phyloP scores from a whole-genome alignment of 2,113 vertebrate species.

The Aramus guarauna region DNA sequence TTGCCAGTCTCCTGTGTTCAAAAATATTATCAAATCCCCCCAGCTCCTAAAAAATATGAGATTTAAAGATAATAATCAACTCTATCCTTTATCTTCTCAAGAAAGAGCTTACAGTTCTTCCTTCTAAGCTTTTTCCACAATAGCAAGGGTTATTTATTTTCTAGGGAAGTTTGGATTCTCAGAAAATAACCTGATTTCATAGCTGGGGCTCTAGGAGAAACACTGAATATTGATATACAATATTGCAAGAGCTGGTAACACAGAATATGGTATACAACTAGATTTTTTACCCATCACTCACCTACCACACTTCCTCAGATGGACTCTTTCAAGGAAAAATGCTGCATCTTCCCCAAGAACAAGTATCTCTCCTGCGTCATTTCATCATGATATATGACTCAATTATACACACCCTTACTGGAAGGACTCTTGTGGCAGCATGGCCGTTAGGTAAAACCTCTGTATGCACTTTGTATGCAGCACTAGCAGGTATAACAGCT shows the following conservation, averaged over 20 bases:
- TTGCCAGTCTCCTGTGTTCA: neutral
- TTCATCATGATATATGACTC: neutral
- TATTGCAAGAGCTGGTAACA: neutral
- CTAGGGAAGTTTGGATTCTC: neutral
- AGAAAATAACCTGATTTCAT: neutral
- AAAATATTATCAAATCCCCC: neutral
- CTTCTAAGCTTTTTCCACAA: neutral
- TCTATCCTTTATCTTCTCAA: neutral
- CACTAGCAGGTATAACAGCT: neutral
- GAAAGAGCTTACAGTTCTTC: neutral
- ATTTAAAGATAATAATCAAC: conserved; percentile 1
- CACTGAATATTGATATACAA: neutral
- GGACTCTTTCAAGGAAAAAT: neutral
- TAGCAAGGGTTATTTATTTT: neutral
- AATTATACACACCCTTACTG: neutral
- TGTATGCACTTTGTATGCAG: neutral
- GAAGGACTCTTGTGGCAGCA: neutral
- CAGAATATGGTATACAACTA: neutral
- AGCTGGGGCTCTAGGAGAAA: neutral
- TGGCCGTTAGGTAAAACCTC: neutral
- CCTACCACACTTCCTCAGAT: neutral
- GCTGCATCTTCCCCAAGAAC: neutral
- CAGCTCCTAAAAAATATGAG: neutral
- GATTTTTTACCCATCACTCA: neutral
- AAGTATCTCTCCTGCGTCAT: neutral